Conservation (phyloP, 2,113 vertebrate species). For the Protobothrops mucrosquamatus region DNA sequence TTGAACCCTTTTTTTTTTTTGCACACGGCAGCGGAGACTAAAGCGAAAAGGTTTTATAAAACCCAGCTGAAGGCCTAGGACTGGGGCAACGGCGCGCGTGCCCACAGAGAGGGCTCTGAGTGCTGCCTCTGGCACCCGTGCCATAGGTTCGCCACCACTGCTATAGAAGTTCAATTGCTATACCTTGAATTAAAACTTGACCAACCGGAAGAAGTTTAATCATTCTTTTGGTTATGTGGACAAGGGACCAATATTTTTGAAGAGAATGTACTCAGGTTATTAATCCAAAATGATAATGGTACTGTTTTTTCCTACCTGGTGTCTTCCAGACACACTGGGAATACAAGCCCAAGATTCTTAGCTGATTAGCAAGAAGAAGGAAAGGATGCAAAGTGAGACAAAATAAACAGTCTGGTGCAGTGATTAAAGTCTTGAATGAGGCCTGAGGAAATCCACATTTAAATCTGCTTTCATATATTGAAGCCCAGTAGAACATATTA, state of each 20-base stretch:
- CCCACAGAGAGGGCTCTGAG: no score
- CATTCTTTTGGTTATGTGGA: background rate
- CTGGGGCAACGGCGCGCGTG: no score
- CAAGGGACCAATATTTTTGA: background rate
- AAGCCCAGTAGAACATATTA: background rate
- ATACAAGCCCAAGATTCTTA: background rate
- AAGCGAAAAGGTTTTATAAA: no score
- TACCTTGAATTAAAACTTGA: background rate
- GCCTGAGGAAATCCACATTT: background rate
- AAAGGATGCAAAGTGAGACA: background rate
- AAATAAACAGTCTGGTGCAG: background rate
- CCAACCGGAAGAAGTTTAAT: background rate
- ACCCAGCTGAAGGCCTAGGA: no score
- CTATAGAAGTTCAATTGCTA: background rate
- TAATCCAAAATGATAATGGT: background rate
- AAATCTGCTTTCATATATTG: background rate
- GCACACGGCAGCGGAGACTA: no score
- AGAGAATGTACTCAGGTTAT: background rate
- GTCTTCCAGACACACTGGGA: background rate
- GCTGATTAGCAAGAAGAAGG: background rate
- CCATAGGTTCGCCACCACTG: no score
- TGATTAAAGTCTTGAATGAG: background rate
- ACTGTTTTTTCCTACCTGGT: background rate
- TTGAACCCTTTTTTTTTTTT: no score
- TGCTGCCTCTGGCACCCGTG: no score